phyloP scores from a whole-genome alignment of 1,140 invertebrate genomes.

The Drosophila varians region DNA sequence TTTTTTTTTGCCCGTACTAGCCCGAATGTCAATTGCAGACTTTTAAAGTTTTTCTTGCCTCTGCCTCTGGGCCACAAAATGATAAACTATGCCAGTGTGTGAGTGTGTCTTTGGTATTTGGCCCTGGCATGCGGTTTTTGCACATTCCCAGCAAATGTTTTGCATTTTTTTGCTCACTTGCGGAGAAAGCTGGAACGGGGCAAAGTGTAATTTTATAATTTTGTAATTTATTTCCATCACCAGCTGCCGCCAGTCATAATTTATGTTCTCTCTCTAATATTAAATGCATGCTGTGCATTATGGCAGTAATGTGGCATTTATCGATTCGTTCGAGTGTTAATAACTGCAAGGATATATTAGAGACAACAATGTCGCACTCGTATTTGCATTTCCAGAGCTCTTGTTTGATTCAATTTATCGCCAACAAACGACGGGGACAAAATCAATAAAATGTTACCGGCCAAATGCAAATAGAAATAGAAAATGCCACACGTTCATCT shows the following conservation, averaged over 20 bases:
- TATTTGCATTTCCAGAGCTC: conserved; percentile 3
- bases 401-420: conserved; percentile 35
- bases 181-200: no score
- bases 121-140: conserved; percentile 52
- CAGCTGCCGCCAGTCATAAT: conserved; percentile 70
- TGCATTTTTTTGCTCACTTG: conserved; percentile 25
- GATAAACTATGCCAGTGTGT: conserved; percentile 68
- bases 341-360: conserved; percentile 39
- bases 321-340: conserved; percentile 47
- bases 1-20: conserved; percentile 38
- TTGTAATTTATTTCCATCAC: conserved; percentile 65
- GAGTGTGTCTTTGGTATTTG: conserved; percentile 29
- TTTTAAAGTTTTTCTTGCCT: conserved; percentile 68
- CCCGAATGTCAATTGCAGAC: conserved; percentile 78
- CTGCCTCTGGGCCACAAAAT: conserved; percentile 49
- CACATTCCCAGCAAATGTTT: conserved; percentile 33
- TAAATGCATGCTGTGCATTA: conserved; percentile 28
- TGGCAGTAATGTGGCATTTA: conserved; percentile 14
- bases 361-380: conserved; percentile 9
- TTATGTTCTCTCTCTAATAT: conserved; percentile 50
- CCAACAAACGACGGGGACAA: conserved; percentile 20
- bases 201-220: conserved; percentile 49
- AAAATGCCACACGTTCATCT: conserved; percentile 45
- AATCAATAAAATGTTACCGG: conserved; percentile 68
- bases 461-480: conserved; percentile 71